phyloP scores from a whole-genome alignment of 2,888 invertebrate species.

The Pycnomerus fuliginosus region DNA sequence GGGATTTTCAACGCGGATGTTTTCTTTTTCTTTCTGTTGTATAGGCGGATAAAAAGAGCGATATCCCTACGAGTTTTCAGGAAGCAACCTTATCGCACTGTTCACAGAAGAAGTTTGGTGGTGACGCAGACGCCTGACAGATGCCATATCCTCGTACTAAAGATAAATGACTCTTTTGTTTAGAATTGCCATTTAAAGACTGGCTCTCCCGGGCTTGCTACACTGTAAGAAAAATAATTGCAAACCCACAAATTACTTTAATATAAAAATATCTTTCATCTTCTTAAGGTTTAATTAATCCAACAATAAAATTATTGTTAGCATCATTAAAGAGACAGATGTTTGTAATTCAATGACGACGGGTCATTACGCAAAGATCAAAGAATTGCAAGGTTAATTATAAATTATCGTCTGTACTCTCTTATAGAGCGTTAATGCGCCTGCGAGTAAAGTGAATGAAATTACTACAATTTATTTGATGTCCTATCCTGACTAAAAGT shows the following conservation, averaged over 20 bases:
- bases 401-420: too few relatives aligned
- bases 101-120: slow-evolving; percentile 31
- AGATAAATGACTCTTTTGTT: slow-evolving; percentile 38
- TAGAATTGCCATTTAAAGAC: slow-evolving; percentile 19
- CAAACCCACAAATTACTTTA: not conserved
- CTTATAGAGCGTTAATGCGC: too few relatives aligned
- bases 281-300: not conserved
- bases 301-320: slow-evolving; percentile 1
- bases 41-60: not conserved
- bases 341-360: slow-evolving; percentile 4
- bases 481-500: too few relatives aligned
- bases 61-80: slow-evolving; percentile 31
- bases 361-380: slow-evolving; percentile 1
- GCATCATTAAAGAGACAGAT: not conserved
- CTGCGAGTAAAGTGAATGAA: too few relatives aligned
- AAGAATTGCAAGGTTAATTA: slow-evolving; percentile 4
- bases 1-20: slow-evolving; percentile 5
- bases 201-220: slow-evolving; percentile 9
- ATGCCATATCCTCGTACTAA: slow-evolving; percentile 32
- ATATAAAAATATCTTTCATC: not conserved
- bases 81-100: slow-evolving; percentile 41
- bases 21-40: not conserved
- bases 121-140: slow-evolving; percentile 32
- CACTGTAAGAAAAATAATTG: slow-evolving; percentile 1
- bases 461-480: too few relatives aligned